Conservation (phyloP, 2,113 vertebrate species). For the Galemys pyrenaicus region DNA sequence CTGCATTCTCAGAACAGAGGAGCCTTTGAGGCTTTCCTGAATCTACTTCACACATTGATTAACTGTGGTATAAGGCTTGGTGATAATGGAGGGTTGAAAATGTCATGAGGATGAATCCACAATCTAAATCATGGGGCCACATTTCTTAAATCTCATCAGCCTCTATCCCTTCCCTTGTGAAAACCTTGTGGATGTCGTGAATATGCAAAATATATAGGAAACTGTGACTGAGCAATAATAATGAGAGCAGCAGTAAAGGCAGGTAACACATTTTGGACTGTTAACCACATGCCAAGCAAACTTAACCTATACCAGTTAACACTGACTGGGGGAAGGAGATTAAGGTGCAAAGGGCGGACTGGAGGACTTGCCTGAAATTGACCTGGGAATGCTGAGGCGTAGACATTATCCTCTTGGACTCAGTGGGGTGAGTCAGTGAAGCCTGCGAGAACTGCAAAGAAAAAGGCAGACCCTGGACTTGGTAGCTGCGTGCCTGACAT, state of each 20-base stretch:
- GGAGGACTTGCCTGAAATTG: background rate
- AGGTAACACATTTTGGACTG: background rate
- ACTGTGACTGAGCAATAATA: background rate
- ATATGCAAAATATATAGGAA: background rate
- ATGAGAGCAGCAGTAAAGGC: background rate
- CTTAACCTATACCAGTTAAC: background rate
- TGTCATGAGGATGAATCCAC: background rate
- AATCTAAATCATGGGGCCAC: background rate
- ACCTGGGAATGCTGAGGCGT: accelerated
- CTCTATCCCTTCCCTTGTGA: background rate
- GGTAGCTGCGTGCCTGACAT: accelerated
- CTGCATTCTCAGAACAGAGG: background rate
- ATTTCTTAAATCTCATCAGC: background rate
- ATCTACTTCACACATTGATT: accelerated
- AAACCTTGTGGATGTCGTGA: background rate
- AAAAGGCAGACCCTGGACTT: background rate
- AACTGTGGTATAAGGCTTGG: background rate
- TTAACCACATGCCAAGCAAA: background rate
- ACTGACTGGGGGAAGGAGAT: background rate
- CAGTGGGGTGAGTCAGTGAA: background rate
- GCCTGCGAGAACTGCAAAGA: background rate
- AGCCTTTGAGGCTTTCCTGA: background rate
- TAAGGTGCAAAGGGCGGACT: background rate
- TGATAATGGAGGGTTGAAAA: background rate
- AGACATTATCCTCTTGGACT: background rate